phyloP scores from a whole-genome alignment of 2,888 invertebrate genomes.

The Schizotus pectinicornis region DNA sequence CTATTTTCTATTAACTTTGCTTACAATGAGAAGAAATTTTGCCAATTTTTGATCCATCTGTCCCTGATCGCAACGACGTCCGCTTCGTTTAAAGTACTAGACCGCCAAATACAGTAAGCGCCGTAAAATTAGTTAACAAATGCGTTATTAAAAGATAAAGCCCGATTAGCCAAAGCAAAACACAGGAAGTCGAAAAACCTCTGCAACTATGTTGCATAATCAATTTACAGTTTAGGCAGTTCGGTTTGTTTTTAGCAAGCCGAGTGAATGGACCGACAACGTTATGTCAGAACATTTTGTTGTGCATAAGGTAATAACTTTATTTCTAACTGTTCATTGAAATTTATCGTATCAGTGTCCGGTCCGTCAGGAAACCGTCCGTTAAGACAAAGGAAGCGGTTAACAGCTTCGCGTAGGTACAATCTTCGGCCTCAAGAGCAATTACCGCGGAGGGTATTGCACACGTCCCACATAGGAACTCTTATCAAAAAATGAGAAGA shows the following conservation, averaged over 20 bases:
- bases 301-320: conserved; percentile 1
- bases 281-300: too few species aligned
- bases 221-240: too few species aligned
- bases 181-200: not conserved
- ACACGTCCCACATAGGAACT: conserved; percentile 16
- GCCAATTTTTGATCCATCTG: too few species aligned
- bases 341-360: conserved; percentile 13
- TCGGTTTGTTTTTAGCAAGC: not conserved
- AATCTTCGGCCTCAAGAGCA: too few species aligned
- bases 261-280: not conserved
- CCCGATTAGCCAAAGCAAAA: not conserved
- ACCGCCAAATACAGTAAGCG: too few species aligned
- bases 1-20: too few species aligned
- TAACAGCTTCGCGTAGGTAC: too few species aligned
- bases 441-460: not conserved
- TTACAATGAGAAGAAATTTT: too few species aligned
- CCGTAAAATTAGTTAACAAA: too few species aligned
- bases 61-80: too few species aligned
- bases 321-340: conserved; percentile 15
- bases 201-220: not conserved
- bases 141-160: not conserved
- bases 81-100: too few species aligned
- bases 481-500: conserved; percentile 27
- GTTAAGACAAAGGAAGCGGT: too few species aligned
- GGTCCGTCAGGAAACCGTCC: not conserved